Evolutionary conservation across 2,113 vertebrate species (phyloP).

Genomic region (Baryphthengus martii): DNA sequence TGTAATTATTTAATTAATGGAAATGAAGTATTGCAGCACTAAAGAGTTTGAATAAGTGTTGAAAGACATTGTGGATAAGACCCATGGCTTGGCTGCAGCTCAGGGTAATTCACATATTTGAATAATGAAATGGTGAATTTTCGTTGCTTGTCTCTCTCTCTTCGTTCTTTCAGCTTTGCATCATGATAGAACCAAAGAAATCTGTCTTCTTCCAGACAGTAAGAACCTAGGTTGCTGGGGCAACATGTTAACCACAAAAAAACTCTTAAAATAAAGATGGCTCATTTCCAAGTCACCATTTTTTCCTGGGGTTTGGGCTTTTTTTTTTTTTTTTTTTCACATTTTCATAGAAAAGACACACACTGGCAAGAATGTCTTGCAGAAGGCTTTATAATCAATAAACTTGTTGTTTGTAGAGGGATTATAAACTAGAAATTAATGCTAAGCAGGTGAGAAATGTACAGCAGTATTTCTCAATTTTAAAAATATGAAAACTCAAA

Average conservation of each 20-base stretch:
- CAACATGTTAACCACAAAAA: constrained; percentile 60
- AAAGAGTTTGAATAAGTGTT: constrained; percentile 59
- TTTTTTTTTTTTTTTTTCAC: background rate
- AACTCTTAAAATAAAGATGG: constrained; percentile 70
- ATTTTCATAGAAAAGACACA: constrained; percentile 40
- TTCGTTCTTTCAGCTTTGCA: constrained; percentile 62
- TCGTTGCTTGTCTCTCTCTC: constrained; percentile 49
- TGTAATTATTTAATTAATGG: constrained; percentile 76
- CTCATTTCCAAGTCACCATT: constrained; percentile 67
- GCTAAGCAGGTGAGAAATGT: constrained; percentile 44
- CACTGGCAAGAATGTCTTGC: constrained; percentile 23
- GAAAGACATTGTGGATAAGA: constrained; percentile 57
- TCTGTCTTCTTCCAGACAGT: constrained; percentile 67
- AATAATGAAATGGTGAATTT: constrained; percentile 71
- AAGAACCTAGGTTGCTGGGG: constrained; percentile 71
- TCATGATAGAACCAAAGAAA: constrained; percentile 71
- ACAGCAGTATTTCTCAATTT: background rate
- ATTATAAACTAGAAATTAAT: constrained; percentile 42
- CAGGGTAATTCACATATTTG: constrained; percentile 61
- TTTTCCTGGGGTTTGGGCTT: background rate
- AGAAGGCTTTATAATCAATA: constrained; percentile 60
- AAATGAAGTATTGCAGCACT: constrained; percentile 62
- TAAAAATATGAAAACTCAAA: constrained; percentile 26
- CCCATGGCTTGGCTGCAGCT: constrained; percentile 44
- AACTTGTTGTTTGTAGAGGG: constrained; percentile 58